Evolutionary conservation across 1,140 invertebrate species (phyloP).

Genomic region (Eciton burchellii): DNA sequence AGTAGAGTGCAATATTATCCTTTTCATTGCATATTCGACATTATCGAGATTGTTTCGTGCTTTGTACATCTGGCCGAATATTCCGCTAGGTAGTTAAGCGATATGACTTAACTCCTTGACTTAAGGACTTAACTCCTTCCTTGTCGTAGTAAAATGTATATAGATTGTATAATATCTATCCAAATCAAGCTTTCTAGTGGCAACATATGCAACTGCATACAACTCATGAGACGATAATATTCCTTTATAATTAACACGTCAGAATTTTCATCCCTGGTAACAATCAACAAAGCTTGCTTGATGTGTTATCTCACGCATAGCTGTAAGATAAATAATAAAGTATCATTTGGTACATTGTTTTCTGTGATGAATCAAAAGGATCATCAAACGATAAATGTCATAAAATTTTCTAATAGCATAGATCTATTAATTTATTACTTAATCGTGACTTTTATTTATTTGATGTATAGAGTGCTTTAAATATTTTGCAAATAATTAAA

Average conservation of each 20-base stretch:
- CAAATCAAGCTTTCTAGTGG: conserved; percentile 89
- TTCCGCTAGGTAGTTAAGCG: conserved; percentile 91
- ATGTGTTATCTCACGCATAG: conserved; percentile 88
- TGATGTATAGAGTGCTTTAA: too few relatives aligned
- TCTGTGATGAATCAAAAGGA: too few relatives aligned
- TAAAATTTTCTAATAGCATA: too few relatives aligned
- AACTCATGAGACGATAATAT: too few relatives aligned
- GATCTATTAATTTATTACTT: too few relatives aligned
- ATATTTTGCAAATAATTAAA: too few relatives aligned
- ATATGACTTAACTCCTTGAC: conserved; percentile 90
- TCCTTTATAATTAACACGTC: too few relatives aligned
- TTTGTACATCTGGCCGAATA: conserved; percentile 90
- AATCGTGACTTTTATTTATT: too few relatives aligned
- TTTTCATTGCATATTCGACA: conserved; percentile 92
- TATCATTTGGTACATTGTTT: too few relatives aligned
- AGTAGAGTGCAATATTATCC: too few relatives aligned
- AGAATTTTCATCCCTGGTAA: conserved; percentile 89
- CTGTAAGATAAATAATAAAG: conserved; percentile 75
- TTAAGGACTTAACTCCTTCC: conserved; percentile 92
- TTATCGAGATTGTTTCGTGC: conserved; percentile 91
- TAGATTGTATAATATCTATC: conserved; percentile 86
- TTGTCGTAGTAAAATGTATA: conserved; percentile 79
- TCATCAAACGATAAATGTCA: too few relatives aligned
- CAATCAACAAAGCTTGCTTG: conserved; percentile 89
- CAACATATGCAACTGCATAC: too few relatives aligned